Base-by-base conservation (phyloP, 2,113 vertebrate genomes). In the Xyrauchen texanus region DNA sequence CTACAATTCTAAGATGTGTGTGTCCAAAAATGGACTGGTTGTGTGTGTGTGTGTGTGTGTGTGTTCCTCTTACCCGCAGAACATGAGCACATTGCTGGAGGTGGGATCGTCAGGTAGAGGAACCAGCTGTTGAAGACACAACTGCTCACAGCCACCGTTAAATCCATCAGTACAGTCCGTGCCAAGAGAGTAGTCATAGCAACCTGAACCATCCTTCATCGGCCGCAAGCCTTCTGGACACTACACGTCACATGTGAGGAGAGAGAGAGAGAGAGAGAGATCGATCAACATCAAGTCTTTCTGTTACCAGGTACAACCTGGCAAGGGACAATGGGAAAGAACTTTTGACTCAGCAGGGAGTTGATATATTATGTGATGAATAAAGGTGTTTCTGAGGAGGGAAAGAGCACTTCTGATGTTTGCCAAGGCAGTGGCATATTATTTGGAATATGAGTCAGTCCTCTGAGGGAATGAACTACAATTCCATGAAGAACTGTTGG, bases 161-260 rank as follows among this genome's bases (percentile, higher is more conserved):
- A 97, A 98, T 82, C 98, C 97, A 0, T 99, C 98, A 0, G 98
- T 98, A 88, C 97, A 99, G 91, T 99, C 97, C 0, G 97, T 97
- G 73, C 98, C 97, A 89, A 95, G 95, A 76, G 96, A 96, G 91
- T 94, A 96, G 89, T 99, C 97, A 8, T 96, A 99, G 93, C 98
- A 99, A 79, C 98, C 98, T 0, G 96, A 97, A 74, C 95, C 96
- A 0, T 99, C 98, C 89, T 98, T 99, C 98, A 99, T 98, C 66
- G 97, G 97, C 77, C 91, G 93, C 87, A 99, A 91, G 57, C 96
- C 97, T 85, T 94, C 94, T 0, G 98, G 98, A 86, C 98, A 99
- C 98, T 99, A 90, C 80, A 44, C 0, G 61, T 55, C 76, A 83
- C 76, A 66, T 62, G 61, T 34, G 11, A 21, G 67, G 72, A 3